Evolutionary conservation across 2,113 vertebrate genomes (phyloP), one percentile per base, ranked within the genome.

Genomic region (Bubo blakistoni): DNA sequence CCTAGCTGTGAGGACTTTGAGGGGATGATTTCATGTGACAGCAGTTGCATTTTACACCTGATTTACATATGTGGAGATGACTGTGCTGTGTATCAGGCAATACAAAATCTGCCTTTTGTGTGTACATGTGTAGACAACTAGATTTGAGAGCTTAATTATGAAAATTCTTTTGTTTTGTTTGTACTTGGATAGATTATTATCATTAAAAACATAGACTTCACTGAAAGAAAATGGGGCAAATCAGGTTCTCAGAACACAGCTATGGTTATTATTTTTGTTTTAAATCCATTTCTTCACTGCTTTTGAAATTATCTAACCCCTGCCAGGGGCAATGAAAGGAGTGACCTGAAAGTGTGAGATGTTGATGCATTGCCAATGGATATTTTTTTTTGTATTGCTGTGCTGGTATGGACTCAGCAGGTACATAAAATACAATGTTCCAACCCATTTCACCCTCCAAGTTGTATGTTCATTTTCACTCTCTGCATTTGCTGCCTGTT

Each of bases 391-490:
- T 62, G 10, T 83, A 52, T 91, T 74, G 38, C 42, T 77, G 42
- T 71, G 36, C 40, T 69, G 78, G 34, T 36, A 84, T 58, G 54
- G 54, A 51, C 81, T 81, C 89, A 93, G 77, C 91, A 89, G 80
- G 76, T 86, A 57, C 82, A 82, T 79, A 92, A 93, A 96, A 90
- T 62, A 76, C 59, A 44, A 24, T 46, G 59, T 89, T 95, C 52
- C 80, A 89, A 80, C 19, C 46, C 84, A 91, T 96, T 96, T 95
- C 90, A 83, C 59, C 36, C 80, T 96, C 63, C 59, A 79, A 49
- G 86, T 5, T 80, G 25, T 30, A 46, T 88, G 81, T 71, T 94
- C 86, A 90, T 97, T 93, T 96, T 85, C 63, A 46, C 70, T 91
- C 47, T 80, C 77, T 86, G 78, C 65, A 80, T 46, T 94, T 49